phyloP scores from a whole-genome alignment of 2,888 invertebrate species.

The Sesamia inferens region DNA sequence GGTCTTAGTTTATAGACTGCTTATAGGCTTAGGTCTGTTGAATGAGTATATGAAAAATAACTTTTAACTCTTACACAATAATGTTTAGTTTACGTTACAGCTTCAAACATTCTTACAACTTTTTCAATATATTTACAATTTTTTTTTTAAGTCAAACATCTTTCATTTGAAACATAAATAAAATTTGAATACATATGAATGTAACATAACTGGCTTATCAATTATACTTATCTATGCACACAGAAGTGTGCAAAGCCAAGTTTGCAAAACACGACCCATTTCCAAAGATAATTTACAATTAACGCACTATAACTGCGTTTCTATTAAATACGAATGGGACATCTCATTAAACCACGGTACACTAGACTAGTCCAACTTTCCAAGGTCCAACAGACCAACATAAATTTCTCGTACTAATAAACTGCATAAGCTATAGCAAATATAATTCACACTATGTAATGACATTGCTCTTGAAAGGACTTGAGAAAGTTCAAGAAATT shows the following conservation, averaged over 20 bases:
- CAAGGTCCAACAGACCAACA: conserved; percentile 35
- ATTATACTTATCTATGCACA: background rate
- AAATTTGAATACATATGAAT: background rate
- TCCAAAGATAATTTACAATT: conserved; percentile 13
- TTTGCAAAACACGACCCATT: background rate
- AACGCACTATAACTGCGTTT: conserved; percentile 23
- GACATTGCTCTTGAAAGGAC: conserved; percentile 46
- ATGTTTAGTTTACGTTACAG: too few species aligned
- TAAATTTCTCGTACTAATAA: conserved; percentile 55
- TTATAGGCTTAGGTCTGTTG: background rate
- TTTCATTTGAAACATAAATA: too few species aligned
- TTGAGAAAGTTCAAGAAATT: conserved; percentile 53
- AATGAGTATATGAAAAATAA: background rate
- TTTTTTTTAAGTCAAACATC: too few species aligned
- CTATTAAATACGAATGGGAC: conserved; percentile 20
- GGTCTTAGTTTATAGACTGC: background rate
- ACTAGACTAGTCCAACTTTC: conserved; percentile 52
- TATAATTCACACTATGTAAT: conserved; percentile 55
- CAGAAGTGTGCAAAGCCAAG: conserved; percentile 3
- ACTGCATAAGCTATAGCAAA: conserved; percentile 37
- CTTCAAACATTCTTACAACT: too few species aligned
- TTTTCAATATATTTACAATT: too few species aligned
- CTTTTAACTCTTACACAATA: too few species aligned
- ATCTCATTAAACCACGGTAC: conserved; percentile 40
- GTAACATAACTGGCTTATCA: background rate